Conservation (phyloP, 2,113 vertebrate species). For the Nibea albiflora region DNA sequence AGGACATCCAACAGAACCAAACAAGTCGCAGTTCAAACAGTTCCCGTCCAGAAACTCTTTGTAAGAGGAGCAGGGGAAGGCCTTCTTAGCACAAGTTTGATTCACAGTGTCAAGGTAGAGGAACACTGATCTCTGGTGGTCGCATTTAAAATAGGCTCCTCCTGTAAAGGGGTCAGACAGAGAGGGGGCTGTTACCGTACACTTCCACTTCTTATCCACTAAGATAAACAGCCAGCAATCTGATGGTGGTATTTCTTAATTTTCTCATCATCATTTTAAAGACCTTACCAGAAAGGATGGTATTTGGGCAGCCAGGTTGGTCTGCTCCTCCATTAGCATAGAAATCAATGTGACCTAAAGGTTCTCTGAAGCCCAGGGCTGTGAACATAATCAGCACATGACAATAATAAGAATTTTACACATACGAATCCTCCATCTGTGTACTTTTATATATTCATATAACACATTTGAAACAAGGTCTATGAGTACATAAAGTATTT, state of each 20-base stretch:
- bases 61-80: conserved; percentile 90
- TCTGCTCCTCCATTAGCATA: conserved; percentile 93
- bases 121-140: conserved; percentile 93
- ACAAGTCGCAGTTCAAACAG: conserved; percentile 86
- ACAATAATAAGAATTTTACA: background rate
- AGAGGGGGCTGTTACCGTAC: background rate
- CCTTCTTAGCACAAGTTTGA: conserved; percentile 76
- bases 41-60: conserved; percentile 87
- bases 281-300: conserved; percentile 88
- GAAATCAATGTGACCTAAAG: conserved; percentile 93
- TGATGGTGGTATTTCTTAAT: background rate
- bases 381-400: conserved; percentile 34
- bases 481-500: background rate
- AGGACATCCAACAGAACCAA: conserved; percentile 86
- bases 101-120: conserved; percentile 88
- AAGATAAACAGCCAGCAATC: background rate
- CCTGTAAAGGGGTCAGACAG: conserved; percentile 75
- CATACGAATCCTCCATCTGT: background rate
- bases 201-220: background rate
- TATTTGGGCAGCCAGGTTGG: conserved; percentile 92
- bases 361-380: conserved; percentile 88
- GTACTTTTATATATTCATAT: background rate
- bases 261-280: background rate
- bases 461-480: background rate
- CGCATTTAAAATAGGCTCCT: conserved; percentile 89